Evolutionary conservation across 2,888 invertebrate genomes (phyloP), one percentile per base, ranked within the genome.

Genomic region (Lasiommata megera): DNA sequence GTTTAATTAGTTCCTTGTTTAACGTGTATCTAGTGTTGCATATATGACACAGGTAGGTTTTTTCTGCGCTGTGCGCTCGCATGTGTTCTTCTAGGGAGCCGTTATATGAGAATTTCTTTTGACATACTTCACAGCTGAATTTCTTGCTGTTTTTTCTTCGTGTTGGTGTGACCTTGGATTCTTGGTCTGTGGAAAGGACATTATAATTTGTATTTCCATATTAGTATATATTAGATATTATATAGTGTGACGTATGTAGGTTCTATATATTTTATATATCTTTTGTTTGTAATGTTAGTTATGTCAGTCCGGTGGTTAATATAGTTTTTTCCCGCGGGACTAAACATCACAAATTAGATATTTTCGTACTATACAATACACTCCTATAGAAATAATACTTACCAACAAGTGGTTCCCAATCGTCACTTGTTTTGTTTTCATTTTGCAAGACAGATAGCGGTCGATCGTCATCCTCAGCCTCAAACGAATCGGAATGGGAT

Each of bases 1-100:
- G 89, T 62, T 74, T 77, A 0, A 80, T 85, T 0, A 88, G 52
- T 41, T 84, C 84, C 41, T 80, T 84, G 53, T 83, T 86, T 9
- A 77, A 73, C 0, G 69, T 64, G n/a, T 78, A 82, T 16, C 71
- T 74, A 0, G 67, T 70, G 29, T 79, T 68, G 56, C 89, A 89
- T 0, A 89, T 61, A 0, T 74, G 65, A 37, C 88, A 88, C 0
- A 69, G 65, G 54, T 82, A 76, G 0, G 74, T 71, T 65, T 81
- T 84, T n/a, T 82, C 84, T 0, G 82, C 84, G 0, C 71, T 79
- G 43, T 81, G 81, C 1, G 72, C 57, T 14, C 72, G 71, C 63
- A 76, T 72, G 44, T 81, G 81, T 6, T 78, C 75, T 61, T 79
- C 77, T 5, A 81, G 51, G 0, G 80, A 79, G 3, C 80, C 80